Percentiles rank a stretch among this genome's conserved stretches.
Conservation (phyloP, 2,113 vertebrate genomes). For the Capreolus pygargus region DNA sequence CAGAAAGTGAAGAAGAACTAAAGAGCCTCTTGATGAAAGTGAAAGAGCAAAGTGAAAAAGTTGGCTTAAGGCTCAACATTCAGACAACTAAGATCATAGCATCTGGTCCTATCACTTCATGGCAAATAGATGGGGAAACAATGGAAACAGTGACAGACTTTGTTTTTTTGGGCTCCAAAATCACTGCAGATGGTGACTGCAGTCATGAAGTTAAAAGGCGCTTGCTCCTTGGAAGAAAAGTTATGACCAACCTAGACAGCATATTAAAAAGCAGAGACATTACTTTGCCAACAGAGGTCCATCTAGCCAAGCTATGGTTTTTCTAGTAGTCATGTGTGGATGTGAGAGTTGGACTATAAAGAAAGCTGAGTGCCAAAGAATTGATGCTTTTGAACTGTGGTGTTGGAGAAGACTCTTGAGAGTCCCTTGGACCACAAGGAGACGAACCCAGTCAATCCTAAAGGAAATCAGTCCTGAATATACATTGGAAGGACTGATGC, state of each 20-base stretch:
- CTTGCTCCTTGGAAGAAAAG: background rate
- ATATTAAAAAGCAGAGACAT: background rate
- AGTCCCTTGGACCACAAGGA: background rate
- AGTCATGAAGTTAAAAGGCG: background rate
- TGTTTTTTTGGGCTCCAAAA: rapidly evolving
- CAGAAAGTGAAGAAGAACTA: background rate
- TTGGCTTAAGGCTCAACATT: background rate
- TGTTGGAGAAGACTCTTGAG: background rate
- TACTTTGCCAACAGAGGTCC: background rate
- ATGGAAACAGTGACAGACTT: background rate
- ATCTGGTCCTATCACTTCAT: background rate
- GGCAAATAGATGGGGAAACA: background rate
- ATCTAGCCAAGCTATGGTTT: background rate
- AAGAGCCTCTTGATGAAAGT: background rate
- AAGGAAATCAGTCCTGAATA: background rate
- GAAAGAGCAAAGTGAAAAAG: background rate
- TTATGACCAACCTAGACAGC: background rate
- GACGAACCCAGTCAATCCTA: background rate
- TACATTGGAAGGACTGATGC: background rate
- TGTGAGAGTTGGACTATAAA: background rate
- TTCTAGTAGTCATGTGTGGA: background rate
- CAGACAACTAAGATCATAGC: background rate
- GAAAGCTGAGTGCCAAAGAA: background rate
- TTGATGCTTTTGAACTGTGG: background rate
- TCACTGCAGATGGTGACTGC: background rate